These are phyloP conservation scores for Allygus modestus DNA, from an alignment of 2,888 invertebrate species.

Conservation along the genomic window DNA sequence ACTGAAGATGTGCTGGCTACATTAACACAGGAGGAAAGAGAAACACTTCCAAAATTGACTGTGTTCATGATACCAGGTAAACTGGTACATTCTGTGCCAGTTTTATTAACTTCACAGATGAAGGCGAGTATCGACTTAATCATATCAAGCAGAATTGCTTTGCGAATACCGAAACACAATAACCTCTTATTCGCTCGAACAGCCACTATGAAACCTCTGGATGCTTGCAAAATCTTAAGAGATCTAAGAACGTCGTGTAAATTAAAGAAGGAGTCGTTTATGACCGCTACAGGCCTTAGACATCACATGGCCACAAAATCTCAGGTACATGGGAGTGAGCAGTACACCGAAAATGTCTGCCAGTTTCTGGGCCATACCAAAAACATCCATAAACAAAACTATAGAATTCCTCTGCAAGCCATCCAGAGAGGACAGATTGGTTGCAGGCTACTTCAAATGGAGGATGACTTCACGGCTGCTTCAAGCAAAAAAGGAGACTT, in stretches of 20 bases:
- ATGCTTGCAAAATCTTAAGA: constrained; percentile 29
- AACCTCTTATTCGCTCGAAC: constrained; percentile 5
- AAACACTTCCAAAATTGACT: neutral
- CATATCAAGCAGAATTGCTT: neutral
- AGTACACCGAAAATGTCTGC: constrained; percentile 16
- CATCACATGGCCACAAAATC: constrained; percentile 47
- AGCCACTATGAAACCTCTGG: constrained; percentile 1
- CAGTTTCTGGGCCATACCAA: constrained; percentile 17
- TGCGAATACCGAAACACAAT: neutral
- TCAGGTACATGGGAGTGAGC: neutral
- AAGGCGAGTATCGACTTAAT: constrained; percentile 17
- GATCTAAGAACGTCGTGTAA: neutral
- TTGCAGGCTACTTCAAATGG: neutral
- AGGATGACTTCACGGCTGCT: neutral
- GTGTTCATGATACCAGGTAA: neutral
- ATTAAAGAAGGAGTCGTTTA: neutral
- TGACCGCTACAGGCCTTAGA: constrained; percentile 25
- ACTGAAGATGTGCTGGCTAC: too few relatives aligned
- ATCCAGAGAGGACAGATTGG: constrained; percentile 38
- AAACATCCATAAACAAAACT: constrained; percentile 50
- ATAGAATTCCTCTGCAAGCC: constrained; percentile 33
- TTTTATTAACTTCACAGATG: neutral
- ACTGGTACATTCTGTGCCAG: neutral
- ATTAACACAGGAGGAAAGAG: too few relatives aligned
- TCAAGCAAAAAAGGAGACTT: neutral